Evolutionary conservation across 1,140 invertebrate genomes (phyloP).

Genomic region (Chlorops oryzae): DNA sequence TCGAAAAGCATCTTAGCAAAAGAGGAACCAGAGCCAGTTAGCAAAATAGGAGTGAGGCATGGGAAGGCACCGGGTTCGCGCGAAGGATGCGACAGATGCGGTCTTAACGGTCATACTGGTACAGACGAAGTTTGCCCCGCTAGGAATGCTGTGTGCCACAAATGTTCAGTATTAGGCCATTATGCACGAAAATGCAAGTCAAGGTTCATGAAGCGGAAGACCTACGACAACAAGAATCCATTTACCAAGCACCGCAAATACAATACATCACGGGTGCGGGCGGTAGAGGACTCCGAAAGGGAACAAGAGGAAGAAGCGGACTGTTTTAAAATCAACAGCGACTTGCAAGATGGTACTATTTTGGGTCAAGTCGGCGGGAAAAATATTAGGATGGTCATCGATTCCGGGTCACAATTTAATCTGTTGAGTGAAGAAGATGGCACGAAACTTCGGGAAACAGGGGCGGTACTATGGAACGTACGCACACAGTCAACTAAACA

Average conservation of each 20-base stretch:
- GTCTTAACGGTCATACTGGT: neutral
- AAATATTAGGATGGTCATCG: neutral
- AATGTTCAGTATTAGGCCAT: neutral
- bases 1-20: neutral
- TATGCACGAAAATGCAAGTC: neutral
- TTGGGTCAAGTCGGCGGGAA: neutral
- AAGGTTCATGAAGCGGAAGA: neutral
- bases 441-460: neutral
- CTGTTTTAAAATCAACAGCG: neutral
- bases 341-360: neutral
- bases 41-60: neutral
- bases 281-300: neutral
- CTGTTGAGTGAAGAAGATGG: neutral
- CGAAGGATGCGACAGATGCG: neutral
- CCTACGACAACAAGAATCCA: neutral
- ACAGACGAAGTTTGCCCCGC: neutral
- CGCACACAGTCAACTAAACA: neutral
- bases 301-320: neutral
- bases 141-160: neutral
- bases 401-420: neutral
- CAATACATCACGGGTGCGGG: neutral
- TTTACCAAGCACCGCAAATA: neutral
- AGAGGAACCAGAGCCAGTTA: neutral
- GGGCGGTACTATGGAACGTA: neutral
- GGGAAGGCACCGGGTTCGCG: neutral